Evolutionary conservation across 2,888 invertebrate genomes (phyloP).

Genomic region (Agriopis aurantiaria): DNA sequence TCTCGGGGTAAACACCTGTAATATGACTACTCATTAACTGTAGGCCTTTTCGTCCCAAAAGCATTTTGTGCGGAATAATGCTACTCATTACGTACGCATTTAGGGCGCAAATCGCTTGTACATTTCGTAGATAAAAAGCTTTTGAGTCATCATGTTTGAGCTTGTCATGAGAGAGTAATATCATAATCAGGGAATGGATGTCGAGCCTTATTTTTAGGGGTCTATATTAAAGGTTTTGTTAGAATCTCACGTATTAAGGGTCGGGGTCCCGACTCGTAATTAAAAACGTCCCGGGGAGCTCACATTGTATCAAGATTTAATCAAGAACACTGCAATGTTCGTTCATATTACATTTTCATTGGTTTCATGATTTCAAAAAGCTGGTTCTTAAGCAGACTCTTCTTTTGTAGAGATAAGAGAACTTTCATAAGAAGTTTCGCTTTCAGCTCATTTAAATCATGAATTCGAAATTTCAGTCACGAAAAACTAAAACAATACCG

Average conservation of each 20-base stretch:
- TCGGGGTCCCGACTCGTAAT: constrained; percentile 23
- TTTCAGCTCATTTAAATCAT: constrained; percentile 12
- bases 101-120: constrained; percentile 62
- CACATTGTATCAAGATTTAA: constrained; percentile 29
- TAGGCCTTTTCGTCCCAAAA: constrained; percentile 64
- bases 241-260: constrained; percentile 26
- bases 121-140: constrained; percentile 49
- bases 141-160: constrained; percentile 35
- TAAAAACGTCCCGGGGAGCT: constrained; percentile 29
- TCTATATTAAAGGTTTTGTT: constrained; percentile 24
- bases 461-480: constrained; percentile 4
- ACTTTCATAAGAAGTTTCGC: constrained; percentile 9
- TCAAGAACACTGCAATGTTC: constrained; percentile 14
- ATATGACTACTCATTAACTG: constrained; percentile 65
- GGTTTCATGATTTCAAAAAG: constrained; percentile 10
- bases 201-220: constrained; percentile 34
- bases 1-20: constrained; percentile 63
- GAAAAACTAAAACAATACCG: constrained; percentile 14
- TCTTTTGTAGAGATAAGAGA: constrained; percentile 7
- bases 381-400: not conserved
- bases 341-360: constrained; percentile 12
- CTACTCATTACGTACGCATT: constrained; percentile 59
- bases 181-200: constrained; percentile 37
- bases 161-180: constrained; percentile 36
- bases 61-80: constrained; percentile 63